A percentile compares a stretch with the other conserved stretches of the same genome.
These are phyloP conservation scores for Apodemia mormo DNA, from an alignment of 2,888 invertebrate species.

Conservation along the genomic window DNA sequence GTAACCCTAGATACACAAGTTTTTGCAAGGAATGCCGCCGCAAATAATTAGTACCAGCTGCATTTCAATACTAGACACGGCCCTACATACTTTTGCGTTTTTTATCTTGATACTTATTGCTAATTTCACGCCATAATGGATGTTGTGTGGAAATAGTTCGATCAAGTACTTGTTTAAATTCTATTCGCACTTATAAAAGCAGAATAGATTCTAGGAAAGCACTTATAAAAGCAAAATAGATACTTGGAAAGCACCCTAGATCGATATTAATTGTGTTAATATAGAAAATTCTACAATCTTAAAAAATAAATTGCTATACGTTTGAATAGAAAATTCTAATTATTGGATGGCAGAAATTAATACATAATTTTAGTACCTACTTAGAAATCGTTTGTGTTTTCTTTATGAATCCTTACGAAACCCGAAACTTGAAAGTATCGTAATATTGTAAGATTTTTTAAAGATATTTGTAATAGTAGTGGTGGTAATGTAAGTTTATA, in stretches of 20 bases:
- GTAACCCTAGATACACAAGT: conserved; percentile 22
- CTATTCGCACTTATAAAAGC: neutral
- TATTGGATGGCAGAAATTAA: too few relatives aligned
- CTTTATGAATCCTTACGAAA: too few relatives aligned
- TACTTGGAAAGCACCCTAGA: neutral
- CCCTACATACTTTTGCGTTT: conserved; percentile 32
- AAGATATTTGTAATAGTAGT: too few relatives aligned
- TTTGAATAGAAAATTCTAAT: neutral
- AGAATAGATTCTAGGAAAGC: neutral
- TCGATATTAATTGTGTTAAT: neutral
- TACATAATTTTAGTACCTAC: too few relatives aligned
- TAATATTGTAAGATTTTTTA: too few relatives aligned
- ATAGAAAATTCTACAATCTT: neutral
- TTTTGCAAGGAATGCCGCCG: conserved; percentile 44
- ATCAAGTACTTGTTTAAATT: neutral
- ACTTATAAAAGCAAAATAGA: neutral
- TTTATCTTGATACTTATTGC: conserved; percentile 20
- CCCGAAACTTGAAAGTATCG: too few relatives aligned
- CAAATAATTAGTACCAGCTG: conserved; percentile 43
- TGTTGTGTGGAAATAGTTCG: conserved; percentile 1
- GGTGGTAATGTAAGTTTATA: too few relatives aligned
- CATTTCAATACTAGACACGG: conserved; percentile 37
- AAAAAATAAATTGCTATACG: too few relatives aligned
- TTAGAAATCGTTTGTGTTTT: too few relatives aligned
- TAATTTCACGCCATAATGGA: conserved; percentile 23